Conservation (phyloP, 2,113 vertebrate species). For the Anoplopoma fimbria region DNA sequence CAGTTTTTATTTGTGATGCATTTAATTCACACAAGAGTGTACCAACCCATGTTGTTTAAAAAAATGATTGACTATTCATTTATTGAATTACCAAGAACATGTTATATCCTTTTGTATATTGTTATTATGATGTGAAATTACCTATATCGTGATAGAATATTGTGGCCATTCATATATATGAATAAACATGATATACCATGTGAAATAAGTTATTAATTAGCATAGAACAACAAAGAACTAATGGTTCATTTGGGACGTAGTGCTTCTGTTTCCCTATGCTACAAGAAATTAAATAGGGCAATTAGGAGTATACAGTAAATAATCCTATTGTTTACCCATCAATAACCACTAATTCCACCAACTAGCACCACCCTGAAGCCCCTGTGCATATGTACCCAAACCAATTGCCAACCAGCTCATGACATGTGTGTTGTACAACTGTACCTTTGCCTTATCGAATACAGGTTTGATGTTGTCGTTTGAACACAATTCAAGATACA, state of each 20-base stretch:
- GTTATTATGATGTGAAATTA: background rate
- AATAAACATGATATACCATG: background rate
- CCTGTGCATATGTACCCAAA: background rate
- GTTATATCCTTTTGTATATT: background rate
- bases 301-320: conserved; percentile 41
- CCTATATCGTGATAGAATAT: background rate
- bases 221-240: background rate
- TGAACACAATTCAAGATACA: background rate
- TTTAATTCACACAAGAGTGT: background rate
- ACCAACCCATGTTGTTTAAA: too few relatives aligned
- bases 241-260: background rate
- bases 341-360: conserved; percentile 30
- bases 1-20: background rate
- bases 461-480: background rate
- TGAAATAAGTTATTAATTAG: background rate
- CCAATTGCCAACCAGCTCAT: background rate
- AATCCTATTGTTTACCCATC: conserved; percentile 59
- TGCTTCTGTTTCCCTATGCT: background rate
- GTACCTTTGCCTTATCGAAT: background rate
- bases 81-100: background rate
- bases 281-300: conserved; percentile 44
- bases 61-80: background rate
- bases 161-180: background rate
- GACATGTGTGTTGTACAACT: background rate
- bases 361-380: background rate